These are phyloP conservation scores for Drosophila leontia DNA, from an alignment of 1,140 invertebrate species.

Conservation along the genomic window DNA sequence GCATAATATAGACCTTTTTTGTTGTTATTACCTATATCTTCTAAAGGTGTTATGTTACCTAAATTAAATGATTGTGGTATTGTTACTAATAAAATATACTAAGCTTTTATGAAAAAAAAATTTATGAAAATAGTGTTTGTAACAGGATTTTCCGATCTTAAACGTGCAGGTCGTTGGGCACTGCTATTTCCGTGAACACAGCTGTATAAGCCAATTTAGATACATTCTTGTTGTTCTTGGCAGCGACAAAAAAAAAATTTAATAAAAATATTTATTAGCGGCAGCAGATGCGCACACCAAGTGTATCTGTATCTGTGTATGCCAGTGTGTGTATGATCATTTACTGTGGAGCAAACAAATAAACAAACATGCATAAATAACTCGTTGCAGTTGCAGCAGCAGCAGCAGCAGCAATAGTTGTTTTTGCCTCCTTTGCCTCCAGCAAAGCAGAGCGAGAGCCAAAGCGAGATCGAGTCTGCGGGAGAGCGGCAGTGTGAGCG, in stretches of 20 bases:
- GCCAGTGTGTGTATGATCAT: conserved; percentile 70
- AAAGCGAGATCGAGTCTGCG: conserved; percentile 17
- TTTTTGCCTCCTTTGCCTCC: conserved; percentile 57
- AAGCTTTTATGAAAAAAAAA: too few species aligned
- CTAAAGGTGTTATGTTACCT: too few species aligned
- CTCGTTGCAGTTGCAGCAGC: conserved; percentile 77
- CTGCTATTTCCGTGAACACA: too few species aligned
- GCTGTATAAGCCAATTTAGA: conserved; percentile 50
- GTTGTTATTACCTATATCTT: too few species aligned
- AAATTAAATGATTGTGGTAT: too few species aligned
- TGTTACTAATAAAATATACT: too few species aligned
- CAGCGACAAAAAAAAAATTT: conserved; percentile 27
- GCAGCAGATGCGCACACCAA: conserved; percentile 58
- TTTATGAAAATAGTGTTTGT: too few species aligned
- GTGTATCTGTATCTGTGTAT: conserved; percentile 6
- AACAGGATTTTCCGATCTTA: too few species aligned
- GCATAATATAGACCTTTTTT: too few species aligned
- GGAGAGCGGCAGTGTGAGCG: conserved; percentile 6
- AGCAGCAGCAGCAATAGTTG: conserved; percentile 29
- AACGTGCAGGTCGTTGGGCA: too few species aligned
- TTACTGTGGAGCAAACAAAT: conserved; percentile 81
- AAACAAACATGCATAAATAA: conserved; percentile 84
- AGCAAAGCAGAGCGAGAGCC: conserved; percentile 65
- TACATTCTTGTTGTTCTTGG: conserved; percentile 45
- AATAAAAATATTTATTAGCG: conserved; percentile 51